A percentile compares a stretch with the other conserved stretches of the same genome.
Conservation (phyloP, 2,797 vertebrate genomes). For the Malacoraja senta region DNA sequence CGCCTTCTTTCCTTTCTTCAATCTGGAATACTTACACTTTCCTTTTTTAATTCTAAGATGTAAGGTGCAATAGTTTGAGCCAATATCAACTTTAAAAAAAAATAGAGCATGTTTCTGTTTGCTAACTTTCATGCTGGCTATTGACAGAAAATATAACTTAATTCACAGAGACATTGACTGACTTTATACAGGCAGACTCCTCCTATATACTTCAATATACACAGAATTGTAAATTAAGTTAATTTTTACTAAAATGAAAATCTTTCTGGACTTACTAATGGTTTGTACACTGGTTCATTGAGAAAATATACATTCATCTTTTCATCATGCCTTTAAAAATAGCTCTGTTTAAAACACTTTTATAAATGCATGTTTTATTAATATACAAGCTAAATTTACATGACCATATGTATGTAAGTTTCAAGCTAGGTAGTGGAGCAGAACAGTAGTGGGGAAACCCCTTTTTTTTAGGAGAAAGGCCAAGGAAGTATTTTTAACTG, state of each 20-base stretch:
- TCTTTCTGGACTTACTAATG: no score
- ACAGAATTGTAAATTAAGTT: not conserved
- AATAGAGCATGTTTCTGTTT: not conserved
- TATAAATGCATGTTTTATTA: not conserved
- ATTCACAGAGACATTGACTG: not conserved
- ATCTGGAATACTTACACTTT: conserved; percentile 13
- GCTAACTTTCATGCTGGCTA: not conserved
- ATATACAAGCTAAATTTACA: not conserved
- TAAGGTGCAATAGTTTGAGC: not conserved
- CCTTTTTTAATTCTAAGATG: no score
- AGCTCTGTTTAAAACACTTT: not conserved
- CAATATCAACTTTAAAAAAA: not conserved
- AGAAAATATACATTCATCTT: not conserved
- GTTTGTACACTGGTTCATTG: not conserved
- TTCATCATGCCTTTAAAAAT: not conserved
- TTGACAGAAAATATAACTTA: not conserved
- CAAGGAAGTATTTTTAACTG: no score
- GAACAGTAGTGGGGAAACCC: no score
- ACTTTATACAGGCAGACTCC: not conserved
- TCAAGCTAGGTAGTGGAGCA: no score
- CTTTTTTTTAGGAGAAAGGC: no score
- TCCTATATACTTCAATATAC: not conserved
- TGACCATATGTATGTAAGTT: not conserved
- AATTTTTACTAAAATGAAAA: not conserved
- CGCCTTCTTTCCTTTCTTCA: conserved; percentile 16